phyloP scores from a whole-genome alignment of 2,797 vertebrate genomes.

The Malurus splendens region DNA sequence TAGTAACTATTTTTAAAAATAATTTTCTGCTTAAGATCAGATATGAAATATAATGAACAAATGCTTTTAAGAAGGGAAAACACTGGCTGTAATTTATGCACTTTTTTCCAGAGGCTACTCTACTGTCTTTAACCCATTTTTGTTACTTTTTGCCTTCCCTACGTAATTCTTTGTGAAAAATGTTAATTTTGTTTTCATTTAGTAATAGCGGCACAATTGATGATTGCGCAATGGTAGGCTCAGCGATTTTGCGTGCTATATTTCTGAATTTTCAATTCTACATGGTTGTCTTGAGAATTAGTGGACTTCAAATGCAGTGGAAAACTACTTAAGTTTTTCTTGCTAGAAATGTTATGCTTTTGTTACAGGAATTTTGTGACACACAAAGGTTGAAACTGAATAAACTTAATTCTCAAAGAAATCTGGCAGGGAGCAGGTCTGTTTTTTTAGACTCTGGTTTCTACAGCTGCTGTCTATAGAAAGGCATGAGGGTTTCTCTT shows the following conservation, averaged over 20 bases:
- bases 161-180: accelerated
- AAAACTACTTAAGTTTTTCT: not conserved
- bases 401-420: not conserved
- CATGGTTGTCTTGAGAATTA: not conserved
- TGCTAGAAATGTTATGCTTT: not conserved
- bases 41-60: not conserved
- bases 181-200: not conserved
- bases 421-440: not conserved
- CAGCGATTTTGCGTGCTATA: not conserved
- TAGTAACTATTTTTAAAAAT: not conserved
- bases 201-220: not conserved
- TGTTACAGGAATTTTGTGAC: not conserved
- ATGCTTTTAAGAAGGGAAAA: not conserved
- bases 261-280: not conserved
- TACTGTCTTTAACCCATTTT: not conserved
- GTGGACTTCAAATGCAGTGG: not conserved
- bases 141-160: not conserved
- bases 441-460: not conserved
- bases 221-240: not conserved
- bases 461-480: not conserved
- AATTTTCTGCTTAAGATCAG: not conserved
- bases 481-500: not conserved
- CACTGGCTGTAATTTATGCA: not conserved
- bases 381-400: not conserved
- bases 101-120: not conserved